These are phyloP conservation scores for Gracilinanus agilis DNA, from an alignment of 2,113 vertebrate genomes.

Conservation along the genomic window DNA sequence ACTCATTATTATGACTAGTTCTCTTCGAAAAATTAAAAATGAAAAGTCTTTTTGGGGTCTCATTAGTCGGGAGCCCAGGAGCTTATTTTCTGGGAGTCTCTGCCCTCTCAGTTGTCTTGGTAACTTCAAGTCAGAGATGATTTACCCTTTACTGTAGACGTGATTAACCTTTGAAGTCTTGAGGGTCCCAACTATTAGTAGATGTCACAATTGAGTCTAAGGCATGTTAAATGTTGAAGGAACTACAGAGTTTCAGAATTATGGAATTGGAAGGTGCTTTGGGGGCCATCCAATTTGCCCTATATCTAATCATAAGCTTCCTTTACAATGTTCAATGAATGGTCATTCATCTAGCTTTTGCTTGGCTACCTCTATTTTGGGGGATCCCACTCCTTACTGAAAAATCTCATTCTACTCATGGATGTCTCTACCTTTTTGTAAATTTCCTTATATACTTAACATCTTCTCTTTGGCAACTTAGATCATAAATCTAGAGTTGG, in stretches of 20 bases:
- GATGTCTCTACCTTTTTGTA: neutral
- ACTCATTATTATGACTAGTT: neutral
- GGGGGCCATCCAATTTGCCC: neutral
- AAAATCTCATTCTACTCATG: neutral
- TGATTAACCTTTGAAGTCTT: neutral
- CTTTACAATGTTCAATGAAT: neutral
- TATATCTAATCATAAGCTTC: neutral
- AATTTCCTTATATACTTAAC: neutral
- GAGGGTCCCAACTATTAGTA: neutral
- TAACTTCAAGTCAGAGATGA: neutral
- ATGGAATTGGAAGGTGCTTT: neutral
- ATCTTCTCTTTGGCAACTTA: neutral
- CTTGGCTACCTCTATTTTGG: neutral
- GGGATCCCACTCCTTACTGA: neutral
- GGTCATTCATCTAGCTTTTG: neutral
- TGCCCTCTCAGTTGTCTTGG: neutral
- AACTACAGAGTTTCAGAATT: neutral
- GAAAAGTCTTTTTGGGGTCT: neutral
- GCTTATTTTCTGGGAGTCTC: neutral
- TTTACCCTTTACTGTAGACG: neutral
- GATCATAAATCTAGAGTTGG: neutral
- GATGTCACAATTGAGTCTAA: neutral
- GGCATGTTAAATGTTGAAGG: neutral
- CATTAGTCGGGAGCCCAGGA: neutral
- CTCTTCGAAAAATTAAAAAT: neutral